Percentiles rank a stretch among this genome's conserved stretches.
Evolutionary conservation across 1,140 invertebrate species (phyloP).

Genomic region (Diprion similis): DNA sequence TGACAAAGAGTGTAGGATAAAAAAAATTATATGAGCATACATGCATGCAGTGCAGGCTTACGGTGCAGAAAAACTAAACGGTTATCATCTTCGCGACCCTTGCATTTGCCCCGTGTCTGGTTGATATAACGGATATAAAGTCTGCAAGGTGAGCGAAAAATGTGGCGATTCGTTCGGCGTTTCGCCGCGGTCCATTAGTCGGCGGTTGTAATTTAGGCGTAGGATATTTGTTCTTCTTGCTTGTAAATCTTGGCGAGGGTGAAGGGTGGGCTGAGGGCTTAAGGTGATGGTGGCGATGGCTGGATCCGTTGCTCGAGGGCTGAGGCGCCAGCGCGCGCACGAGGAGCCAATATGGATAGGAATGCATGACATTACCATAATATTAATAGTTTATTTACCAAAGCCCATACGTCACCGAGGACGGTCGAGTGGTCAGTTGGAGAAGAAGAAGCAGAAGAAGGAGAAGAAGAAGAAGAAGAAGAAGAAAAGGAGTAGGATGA

Average conservation of each 20-base stretch:
- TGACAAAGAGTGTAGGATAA: too few relatives aligned
- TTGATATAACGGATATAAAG: too few relatives aligned
- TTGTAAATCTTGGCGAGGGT: constrained; percentile 53
- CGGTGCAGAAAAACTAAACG: too few relatives aligned
- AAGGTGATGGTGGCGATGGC: constrained; percentile 8
- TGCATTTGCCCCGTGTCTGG: too few relatives aligned
- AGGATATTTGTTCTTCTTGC: constrained; percentile 56
- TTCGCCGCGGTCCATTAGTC: constrained; percentile 45
- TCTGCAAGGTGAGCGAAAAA: not conserved
- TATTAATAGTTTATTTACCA: constrained; percentile 63
- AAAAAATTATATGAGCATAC: too few relatives aligned
- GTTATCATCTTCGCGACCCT: too few relatives aligned
- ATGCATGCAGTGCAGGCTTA: too few relatives aligned
- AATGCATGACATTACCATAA: constrained; percentile 62
- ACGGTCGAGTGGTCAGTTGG: not conserved
- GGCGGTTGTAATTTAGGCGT: constrained; percentile 53
- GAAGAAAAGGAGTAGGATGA: not conserved
- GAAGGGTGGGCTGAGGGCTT: constrained; percentile 1
- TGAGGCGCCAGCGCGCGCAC: constrained; percentile 35
- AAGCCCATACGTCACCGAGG: constrained; percentile 57
- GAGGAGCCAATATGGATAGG: constrained; percentile 61
- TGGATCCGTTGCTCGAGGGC: constrained; percentile 9
- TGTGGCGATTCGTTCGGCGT: not conserved
- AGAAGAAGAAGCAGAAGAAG: not conserved
- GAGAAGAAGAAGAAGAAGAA: not conserved